Conservation (phyloP, 2,113 vertebrate species). For the Vidua chalybeata region DNA sequence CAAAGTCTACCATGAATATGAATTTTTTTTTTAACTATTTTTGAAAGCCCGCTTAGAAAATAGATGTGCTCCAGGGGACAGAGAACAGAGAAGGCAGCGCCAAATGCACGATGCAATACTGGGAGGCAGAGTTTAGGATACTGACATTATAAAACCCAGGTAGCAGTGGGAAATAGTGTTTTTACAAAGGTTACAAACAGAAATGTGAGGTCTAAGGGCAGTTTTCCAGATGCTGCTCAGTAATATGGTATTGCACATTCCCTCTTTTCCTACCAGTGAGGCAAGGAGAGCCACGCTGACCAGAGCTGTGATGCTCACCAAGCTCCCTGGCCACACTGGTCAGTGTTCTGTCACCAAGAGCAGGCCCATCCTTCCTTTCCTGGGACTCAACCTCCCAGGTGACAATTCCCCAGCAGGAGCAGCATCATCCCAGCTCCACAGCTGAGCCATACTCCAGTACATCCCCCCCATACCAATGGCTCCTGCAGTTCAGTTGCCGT, state of each 20-base stretch:
- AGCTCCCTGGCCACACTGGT: accelerated
- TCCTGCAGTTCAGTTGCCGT: not conserved
- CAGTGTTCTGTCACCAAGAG: accelerated
- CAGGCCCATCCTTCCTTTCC: not conserved
- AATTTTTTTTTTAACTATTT: slow-evolving; percentile 25
- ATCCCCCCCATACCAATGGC: accelerated
- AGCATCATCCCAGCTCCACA: not conserved
- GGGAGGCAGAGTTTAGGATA: slow-evolving; percentile 31
- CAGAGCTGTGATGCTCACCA: not conserved
- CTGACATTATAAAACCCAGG: slow-evolving; percentile 49
- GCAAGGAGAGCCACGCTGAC: not conserved
- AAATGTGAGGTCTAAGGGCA: slow-evolving; percentile 34
- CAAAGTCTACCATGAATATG: slow-evolving; percentile 13
- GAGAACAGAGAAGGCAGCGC: not conserved
- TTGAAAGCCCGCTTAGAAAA: slow-evolving; percentile 44
- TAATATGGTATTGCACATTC: not conserved
- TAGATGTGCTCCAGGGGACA: slow-evolving; percentile 43
- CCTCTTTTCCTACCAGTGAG: not conserved
- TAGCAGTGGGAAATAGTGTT: slow-evolving; percentile 52
- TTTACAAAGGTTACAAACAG: slow-evolving; percentile 63
- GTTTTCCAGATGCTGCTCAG: not conserved
- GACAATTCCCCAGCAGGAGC: accelerated
- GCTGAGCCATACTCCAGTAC: not conserved
- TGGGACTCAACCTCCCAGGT: no score
- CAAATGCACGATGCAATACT: slow-evolving; percentile 11